phyloP scores from a whole-genome alignment of 2,888 invertebrate species.

The Drosophila kokeensis region DNA sequence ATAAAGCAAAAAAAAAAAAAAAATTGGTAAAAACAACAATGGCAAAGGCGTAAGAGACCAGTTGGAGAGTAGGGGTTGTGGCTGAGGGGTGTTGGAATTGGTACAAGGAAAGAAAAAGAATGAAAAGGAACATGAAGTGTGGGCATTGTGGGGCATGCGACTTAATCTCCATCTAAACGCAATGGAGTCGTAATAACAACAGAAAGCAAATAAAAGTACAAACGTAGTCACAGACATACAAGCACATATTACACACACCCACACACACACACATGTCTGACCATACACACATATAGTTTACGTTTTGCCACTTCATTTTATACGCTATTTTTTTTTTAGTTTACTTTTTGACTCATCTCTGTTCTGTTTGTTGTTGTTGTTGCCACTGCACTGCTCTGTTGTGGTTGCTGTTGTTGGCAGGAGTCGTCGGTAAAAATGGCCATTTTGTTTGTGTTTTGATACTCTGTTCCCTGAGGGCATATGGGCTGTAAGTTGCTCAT shows the following conservation, averaged over 20 bases:
- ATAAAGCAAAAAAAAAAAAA: slow-evolving; percentile 67
- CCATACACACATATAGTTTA: slow-evolving; percentile 64
- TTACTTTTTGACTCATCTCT: slow-evolving; percentile 61
- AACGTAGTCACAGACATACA: slow-evolving; percentile 23
- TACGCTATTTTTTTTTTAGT: slow-evolving; percentile 52
- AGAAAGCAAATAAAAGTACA: slow-evolving; percentile 74
- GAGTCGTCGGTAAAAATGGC: slow-evolving; percentile 60
- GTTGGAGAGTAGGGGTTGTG: slow-evolving; percentile 23
- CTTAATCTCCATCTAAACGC: slow-evolving; percentile 80
- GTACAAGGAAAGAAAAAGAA: not conserved
- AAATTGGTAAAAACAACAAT: slow-evolving; percentile 55
- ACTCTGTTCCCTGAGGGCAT: slow-evolving; percentile 17
- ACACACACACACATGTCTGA: slow-evolving; percentile 28
- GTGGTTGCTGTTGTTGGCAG: slow-evolving; percentile 27
- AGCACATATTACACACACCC: slow-evolving; percentile 18
- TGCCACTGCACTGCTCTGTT: slow-evolving; percentile 10
- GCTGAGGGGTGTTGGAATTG: not conserved
- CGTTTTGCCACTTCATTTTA: slow-evolving; percentile 79
- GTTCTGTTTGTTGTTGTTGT: slow-evolving; percentile 21
- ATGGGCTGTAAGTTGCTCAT: not conserved
- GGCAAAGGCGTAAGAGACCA: slow-evolving; percentile 48
- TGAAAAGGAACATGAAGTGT: slow-evolving; percentile 1
- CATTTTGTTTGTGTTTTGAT: slow-evolving; percentile 51
- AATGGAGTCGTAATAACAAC: slow-evolving; percentile 79
- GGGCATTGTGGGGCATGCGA: slow-evolving; percentile 48